phyloP scores from a whole-genome alignment of 53 echinoderm and acorn worm species.

The Luidia sarsii region DNA sequence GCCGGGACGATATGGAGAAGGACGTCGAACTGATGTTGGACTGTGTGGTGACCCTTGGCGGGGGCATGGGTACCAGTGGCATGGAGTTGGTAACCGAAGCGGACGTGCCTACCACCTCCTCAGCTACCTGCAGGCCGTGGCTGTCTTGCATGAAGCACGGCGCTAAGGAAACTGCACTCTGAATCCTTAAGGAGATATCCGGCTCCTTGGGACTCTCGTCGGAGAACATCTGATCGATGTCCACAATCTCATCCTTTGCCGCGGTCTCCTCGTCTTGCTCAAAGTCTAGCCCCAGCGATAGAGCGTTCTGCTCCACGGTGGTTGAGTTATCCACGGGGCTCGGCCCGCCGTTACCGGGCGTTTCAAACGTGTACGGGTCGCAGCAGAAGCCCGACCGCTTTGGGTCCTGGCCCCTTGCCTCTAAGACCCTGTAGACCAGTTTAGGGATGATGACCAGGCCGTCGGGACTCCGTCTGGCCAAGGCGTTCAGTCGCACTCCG shows the following conservation, averaged over 20 bases:
- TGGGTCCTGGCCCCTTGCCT: conserved; percentile 40
- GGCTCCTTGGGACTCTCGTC: not conserved
- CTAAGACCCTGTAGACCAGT: conserved; percentile 34
- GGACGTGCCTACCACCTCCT: not conserved
- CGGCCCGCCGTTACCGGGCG: not conserved
- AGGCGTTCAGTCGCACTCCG: not conserved
- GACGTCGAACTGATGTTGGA: conserved; percentile 4
- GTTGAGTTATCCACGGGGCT: not conserved
- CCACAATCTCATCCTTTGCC: conserved; percentile 10
- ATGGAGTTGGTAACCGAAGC: not conserved
- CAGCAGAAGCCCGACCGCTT: conserved; percentile 3
- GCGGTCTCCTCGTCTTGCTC: not conserved
- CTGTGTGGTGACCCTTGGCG: not conserved
- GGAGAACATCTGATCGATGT: not conserved
- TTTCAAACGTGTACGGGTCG: not conserved
- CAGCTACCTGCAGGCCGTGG: not conserved
- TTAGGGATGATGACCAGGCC: conserved; percentile 34
- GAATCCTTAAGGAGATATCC: conserved; percentile 18
- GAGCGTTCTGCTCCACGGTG: not conserved
- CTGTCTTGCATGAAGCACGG: conserved; percentile 12
- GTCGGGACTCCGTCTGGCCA: not conserved
- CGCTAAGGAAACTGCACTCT: conserved; percentile 34
- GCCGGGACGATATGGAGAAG: conserved; percentile 23
- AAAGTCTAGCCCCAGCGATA: not conserved
- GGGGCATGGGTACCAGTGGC: not conserved